Evolutionary conservation across 2,888 invertebrate species (phyloP).

Genomic region (Chalcosyrphus nemorum): DNA sequence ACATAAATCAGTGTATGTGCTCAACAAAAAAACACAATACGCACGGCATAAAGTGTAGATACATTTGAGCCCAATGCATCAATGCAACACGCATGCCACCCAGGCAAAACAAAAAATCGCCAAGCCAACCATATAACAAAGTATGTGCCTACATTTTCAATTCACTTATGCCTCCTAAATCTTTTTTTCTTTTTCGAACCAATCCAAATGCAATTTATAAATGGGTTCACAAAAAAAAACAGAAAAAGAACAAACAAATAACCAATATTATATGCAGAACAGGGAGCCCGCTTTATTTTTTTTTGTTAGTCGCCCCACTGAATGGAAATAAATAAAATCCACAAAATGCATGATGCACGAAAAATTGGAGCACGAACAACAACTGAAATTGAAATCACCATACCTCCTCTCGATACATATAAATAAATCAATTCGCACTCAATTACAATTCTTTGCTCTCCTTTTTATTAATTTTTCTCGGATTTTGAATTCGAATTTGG

Average conservation of each 20-base stretch:
- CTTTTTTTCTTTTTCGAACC: slow-evolving; percentile 66
- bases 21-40: slow-evolving; percentile 52
- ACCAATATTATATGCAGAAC: slow-evolving; percentile 68
- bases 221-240: slow-evolving; percentile 44
- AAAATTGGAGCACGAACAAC: slow-evolving; percentile 73
- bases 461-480: slow-evolving; percentile 71
- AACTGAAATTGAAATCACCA: slow-evolving; percentile 64
- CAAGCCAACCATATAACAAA: slow-evolving; percentile 48
- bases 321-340: slow-evolving; percentile 70
- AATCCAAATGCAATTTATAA: slow-evolving; percentile 74
- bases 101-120: slow-evolving; percentile 23
- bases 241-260: slow-evolving; percentile 22
- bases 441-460: slow-evolving; percentile 73
- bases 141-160: slow-evolving; percentile 72
- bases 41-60: slow-evolving; percentile 61
- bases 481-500: slow-evolving; percentile 44
- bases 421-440: slow-evolving; percentile 75
- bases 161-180: slow-evolving; percentile 72
- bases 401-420: slow-evolving; percentile 53
- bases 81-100: slow-evolving; percentile 71
- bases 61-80: slow-evolving; percentile 66
- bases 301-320: slow-evolving; percentile 24
- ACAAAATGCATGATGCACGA: slow-evolving; percentile 70
- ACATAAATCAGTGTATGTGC: slow-evolving; percentile 67
- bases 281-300: slow-evolving; percentile 46